Evolutionary conservation across 2,113 vertebrate species (phyloP).

Genomic region (Aptenodytes forsteri): DNA sequence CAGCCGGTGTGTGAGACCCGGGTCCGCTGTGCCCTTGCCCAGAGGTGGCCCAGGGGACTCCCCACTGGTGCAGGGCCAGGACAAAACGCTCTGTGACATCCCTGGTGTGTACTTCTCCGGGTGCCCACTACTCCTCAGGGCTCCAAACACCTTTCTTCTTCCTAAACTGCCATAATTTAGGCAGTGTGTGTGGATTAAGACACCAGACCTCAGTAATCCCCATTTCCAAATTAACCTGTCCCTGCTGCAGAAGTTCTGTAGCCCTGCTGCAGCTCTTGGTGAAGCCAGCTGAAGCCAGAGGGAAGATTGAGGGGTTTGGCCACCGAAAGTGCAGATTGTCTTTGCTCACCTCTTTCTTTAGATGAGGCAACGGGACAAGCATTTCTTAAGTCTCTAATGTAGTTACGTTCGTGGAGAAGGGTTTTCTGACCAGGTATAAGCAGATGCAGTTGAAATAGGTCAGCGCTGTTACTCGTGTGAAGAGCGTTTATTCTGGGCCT

Average conservation of each 20-base stretch:
- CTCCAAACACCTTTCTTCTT: background rate
- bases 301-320: background rate
- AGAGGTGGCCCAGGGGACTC: background rate
- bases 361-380: background rate
- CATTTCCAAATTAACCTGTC: background rate
- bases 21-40: background rate
- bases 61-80: background rate
- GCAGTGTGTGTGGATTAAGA: background rate
- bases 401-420: background rate
- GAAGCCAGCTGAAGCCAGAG: background rate
- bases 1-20: fast-evolving
- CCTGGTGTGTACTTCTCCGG: background rate
- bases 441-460: slow-evolving; percentile 3
- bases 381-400: background rate
- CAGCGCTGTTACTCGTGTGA: slow-evolving; percentile 20
- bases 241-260: background rate
- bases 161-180: background rate
- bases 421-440: background rate
- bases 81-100: background rate
- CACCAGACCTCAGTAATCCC: background rate
- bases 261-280: background rate
- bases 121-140: background rate
- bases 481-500: slow-evolving; percentile 53
- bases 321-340: background rate
- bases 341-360: background rate